These are phyloP conservation scores for Drosophila ezoana DNA, from an alignment of 2,888 invertebrate genomes.

Conservation along the genomic window DNA sequence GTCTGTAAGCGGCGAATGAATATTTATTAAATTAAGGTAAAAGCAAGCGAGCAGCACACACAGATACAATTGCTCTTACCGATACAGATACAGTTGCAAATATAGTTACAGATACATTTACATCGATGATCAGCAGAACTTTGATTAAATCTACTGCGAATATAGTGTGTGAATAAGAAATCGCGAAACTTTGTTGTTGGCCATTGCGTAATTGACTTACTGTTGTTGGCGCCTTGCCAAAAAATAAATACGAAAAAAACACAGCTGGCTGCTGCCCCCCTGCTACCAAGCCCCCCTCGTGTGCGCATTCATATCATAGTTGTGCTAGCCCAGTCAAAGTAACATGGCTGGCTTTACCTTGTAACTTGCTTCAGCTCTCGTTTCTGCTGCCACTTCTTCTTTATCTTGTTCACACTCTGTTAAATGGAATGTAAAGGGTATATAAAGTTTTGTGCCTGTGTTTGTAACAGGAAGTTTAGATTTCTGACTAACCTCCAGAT, in stretches of 20 bases:
- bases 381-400: conserved; percentile 6
- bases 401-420: background rate
- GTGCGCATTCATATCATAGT: conserved; percentile 59
- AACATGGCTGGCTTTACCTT: conserved; percentile 53
- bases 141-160: conserved; percentile 62
- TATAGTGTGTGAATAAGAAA: conserved; percentile 29
- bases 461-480: too few species aligned
- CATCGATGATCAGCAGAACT: conserved; percentile 44
- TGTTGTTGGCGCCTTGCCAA: conserved; percentile 42
- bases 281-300: background rate
- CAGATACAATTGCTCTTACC: background rate
- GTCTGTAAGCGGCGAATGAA: conserved; percentile 12
- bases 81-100: conserved; percentile 17
- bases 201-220: conserved; percentile 72
- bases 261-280: conserved; percentile 10
- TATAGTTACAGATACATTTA: conserved; percentile 25
- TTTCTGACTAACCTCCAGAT: too few species aligned
- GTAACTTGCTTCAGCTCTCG: conserved; percentile 42
- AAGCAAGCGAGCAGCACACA: conserved; percentile 16
- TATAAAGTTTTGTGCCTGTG: too few species aligned
- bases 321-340: conserved; percentile 28
- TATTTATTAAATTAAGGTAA: conserved; percentile 31
- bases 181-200: conserved; percentile 57
- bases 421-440: too few species aligned
- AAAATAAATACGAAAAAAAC: background rate